These are phyloP conservation scores for Piscicola geometra DNA, from an alignment of 2,888 invertebrate species.

Conservation along the genomic window DNA sequence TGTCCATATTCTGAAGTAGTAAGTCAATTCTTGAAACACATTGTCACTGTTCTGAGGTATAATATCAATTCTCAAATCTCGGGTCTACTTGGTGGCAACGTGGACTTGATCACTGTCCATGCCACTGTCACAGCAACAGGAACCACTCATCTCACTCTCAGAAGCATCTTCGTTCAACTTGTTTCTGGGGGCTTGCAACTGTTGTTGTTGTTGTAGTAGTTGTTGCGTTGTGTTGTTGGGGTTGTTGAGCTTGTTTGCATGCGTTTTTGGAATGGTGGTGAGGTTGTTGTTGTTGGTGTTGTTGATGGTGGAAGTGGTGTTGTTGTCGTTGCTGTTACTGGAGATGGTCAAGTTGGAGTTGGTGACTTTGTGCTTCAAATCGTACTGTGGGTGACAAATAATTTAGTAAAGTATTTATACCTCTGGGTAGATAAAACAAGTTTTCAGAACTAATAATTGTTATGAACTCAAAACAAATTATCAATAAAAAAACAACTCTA, in stretches of 20 bases:
- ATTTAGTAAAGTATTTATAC: too few species aligned
- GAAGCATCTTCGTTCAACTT: conserved; percentile 14
- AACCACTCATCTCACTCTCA: conserved; percentile 27
- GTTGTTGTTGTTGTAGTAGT: not conserved
- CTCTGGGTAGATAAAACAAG: too few species aligned
- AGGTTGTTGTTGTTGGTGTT: not conserved
- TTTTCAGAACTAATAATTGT: too few species aligned
- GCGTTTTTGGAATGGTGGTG: not conserved
- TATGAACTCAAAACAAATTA: too few species aligned
- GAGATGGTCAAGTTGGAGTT: not conserved
- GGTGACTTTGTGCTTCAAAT: not conserved
- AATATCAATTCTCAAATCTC: too few species aligned
- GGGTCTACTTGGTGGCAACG: not conserved
- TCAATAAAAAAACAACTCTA: too few species aligned
- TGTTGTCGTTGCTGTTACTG: not conserved
- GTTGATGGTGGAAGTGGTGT: not conserved
- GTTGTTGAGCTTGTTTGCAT: not conserved
- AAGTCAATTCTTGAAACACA: too few species aligned
- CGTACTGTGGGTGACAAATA: conserved; percentile 9
- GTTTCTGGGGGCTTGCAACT: not conserved
- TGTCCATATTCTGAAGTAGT: too few species aligned
- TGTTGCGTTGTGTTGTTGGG: not conserved
- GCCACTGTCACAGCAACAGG: conserved; percentile 30
- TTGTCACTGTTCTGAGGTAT: too few species aligned
- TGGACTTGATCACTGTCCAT: conserved; percentile 30